These are phyloP conservation scores for Helicoverpa armigera DNA, from an alignment of 1,140 invertebrate species.

Conservation along the genomic window DNA sequence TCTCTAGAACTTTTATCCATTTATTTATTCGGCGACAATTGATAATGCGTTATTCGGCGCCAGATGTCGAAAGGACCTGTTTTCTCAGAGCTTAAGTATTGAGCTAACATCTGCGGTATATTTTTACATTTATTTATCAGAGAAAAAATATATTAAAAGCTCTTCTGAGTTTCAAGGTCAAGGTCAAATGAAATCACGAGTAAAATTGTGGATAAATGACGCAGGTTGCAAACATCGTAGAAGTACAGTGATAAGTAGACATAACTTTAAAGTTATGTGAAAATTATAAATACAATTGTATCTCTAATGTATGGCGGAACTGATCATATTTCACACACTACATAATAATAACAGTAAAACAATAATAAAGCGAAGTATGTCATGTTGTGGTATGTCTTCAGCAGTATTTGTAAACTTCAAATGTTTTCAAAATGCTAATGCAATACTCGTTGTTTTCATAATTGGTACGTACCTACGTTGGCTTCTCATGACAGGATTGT, in stretches of 20 bases:
- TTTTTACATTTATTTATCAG: slow-evolving; percentile 31
- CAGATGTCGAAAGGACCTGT: slow-evolving; percentile 19
- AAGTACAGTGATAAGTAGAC: no score
- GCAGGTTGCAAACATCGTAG: no score
- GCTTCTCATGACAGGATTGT: no score
- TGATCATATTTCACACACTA: no score
- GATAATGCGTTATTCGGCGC: slow-evolving; percentile 11
- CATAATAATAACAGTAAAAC: not conserved
- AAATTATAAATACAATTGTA: no score
- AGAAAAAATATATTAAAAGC: slow-evolving; percentile 20
- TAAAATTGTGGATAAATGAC: not conserved
- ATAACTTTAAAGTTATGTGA: no score
- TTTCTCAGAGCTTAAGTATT: slow-evolving; percentile 25
- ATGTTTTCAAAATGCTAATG: not conserved
- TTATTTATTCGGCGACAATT: slow-evolving; percentile 21
- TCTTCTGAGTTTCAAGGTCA: slow-evolving; percentile 4
- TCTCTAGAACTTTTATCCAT: slow-evolving; percentile 9
- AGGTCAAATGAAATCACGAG: not conserved
- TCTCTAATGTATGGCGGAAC: no score
- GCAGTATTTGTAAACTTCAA: not conserved
- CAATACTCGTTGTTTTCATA: not conserved
- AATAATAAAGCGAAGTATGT: not conserved
- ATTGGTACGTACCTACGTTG: no score
- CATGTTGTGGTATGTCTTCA: not conserved
- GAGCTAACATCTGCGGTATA: slow-evolving; percentile 26